Conservation (phyloP, 1,140 invertebrate genomes). For the Tigriopus japonicus region DNA sequence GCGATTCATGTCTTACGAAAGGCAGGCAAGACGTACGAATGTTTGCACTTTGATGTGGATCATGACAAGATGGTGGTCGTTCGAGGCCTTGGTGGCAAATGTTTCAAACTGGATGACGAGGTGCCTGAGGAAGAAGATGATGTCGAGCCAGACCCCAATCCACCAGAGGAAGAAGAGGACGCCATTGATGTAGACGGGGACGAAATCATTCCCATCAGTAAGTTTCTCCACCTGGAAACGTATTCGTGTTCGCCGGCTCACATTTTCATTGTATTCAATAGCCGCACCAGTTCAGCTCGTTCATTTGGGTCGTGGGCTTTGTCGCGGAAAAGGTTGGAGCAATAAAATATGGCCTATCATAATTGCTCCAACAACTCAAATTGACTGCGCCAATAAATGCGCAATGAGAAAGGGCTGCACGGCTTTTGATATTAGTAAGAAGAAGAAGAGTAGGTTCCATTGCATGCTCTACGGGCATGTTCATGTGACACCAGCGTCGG, state of each 20-base stretch:
- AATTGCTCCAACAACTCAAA: neutral
- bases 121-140: slow-evolving; percentile 6
- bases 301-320: neutral
- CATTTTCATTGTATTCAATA: neutral
- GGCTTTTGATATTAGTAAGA: slow-evolving; percentile 8
- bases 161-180: neutral
- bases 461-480: slow-evolving; percentile 12
- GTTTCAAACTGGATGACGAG: neutral
- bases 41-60: slow-evolving; percentile 1
- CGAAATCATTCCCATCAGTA: neutral
- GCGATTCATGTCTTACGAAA: slow-evolving; percentile 6
- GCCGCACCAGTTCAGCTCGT: neutral
- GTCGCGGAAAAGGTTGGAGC: slow-evolving; percentile 6
- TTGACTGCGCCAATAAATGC: slow-evolving; percentile 10
- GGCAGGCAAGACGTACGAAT: slow-evolving; percentile 1
- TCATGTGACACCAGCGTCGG: neutral
- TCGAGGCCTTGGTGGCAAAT: slow-evolving; percentile 2
- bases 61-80: slow-evolving; percentile 9
- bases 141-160: slow-evolving; percentile 3
- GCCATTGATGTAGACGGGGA: neutral
- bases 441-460: neutral
- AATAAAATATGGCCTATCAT: slow-evolving; percentile 2
- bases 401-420: slow-evolving; percentile 7
- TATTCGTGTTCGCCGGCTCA: neutral
- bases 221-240: neutral